Evolutionary conservation across 2,888 invertebrate species (phyloP).

Genomic region (Caenorhabditis wallacei): DNA sequence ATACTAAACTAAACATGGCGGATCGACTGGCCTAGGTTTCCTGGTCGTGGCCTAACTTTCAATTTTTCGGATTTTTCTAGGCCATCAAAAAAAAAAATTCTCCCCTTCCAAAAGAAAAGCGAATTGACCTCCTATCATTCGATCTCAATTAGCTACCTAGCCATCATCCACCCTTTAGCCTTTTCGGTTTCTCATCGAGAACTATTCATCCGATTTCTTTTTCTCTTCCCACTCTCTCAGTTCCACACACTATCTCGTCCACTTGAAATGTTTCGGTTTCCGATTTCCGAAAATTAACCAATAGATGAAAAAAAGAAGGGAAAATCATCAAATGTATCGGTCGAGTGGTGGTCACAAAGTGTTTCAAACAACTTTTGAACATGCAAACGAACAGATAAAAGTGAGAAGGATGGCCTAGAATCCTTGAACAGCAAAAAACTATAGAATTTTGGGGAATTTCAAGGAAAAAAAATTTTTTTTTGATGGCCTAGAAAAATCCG

Average conservation of each 20-base stretch:
- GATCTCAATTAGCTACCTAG: background rate
- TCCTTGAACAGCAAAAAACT: too few species aligned
- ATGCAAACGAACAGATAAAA: background rate
- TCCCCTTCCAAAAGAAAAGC: background rate
- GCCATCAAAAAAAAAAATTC: background rate
- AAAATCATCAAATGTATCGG: slow-evolving; percentile 14
- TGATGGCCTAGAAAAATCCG: background rate
- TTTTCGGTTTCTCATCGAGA: background rate
- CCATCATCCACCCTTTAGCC: background rate
- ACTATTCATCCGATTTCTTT: background rate
- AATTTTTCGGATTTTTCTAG: background rate
- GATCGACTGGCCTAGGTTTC: too few species aligned
- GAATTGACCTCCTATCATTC: background rate
- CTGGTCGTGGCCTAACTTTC: too few species aligned
- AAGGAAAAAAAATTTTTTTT: background rate
- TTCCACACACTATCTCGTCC: background rate
- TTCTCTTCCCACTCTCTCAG: background rate
- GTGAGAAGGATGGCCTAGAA: too few species aligned
- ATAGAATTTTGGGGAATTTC: too few species aligned
- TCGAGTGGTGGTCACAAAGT: slow-evolving; percentile 10
- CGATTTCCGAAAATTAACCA: slow-evolving; percentile 20
- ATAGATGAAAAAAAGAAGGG: background rate
- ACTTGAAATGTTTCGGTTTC: slow-evolving; percentile 19
- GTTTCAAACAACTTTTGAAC: background rate
- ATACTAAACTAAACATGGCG: too few species aligned